phyloP scores from a whole-genome alignment of 2,888 invertebrate genomes.

The Aelia acuminata region DNA sequence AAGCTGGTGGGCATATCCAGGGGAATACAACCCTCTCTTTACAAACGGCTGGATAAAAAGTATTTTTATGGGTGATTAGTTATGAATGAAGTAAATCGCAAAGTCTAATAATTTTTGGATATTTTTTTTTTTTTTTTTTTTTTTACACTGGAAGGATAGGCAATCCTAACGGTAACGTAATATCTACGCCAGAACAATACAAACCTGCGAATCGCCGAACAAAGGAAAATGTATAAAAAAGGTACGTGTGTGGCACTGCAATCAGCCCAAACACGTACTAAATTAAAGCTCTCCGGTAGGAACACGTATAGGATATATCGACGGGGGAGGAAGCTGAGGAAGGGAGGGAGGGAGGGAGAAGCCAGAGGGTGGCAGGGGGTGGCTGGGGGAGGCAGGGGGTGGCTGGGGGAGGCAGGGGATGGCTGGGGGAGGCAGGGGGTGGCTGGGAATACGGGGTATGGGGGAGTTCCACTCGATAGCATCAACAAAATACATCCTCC shows the following conservation, averaged over 20 bases:
- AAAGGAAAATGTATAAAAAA: too few relatives aligned
- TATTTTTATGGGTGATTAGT: too few relatives aligned
- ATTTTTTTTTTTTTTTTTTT: background rate
- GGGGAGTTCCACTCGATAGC: background rate
- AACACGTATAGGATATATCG: constrained; percentile 4
- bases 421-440: background rate
- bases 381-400: background rate
- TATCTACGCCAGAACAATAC: background rate
- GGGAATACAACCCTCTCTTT: too few relatives aligned
- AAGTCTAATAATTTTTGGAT: too few relatives aligned
- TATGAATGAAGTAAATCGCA: too few relatives aligned
- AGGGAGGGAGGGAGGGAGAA: background rate
- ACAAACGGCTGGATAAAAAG: background rate
- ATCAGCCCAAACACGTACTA: background rate
- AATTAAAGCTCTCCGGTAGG: background rate
- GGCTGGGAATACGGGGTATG: too few relatives aligned
- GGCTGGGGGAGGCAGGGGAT: background rate
- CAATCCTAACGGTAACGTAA: background rate
- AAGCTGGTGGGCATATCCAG: too few relatives aligned
- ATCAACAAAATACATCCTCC: constrained; percentile 15
- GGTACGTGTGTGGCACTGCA: background rate
- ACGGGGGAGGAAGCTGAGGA: background rate
- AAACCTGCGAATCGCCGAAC: background rate
- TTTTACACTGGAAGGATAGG: background rate
- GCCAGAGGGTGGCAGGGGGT: background rate